Evolutionary conservation across 2,113 vertebrate genomes (phyloP), one percentile per base, ranked within the genome.

Genomic region (Climacteris rufus): DNA sequence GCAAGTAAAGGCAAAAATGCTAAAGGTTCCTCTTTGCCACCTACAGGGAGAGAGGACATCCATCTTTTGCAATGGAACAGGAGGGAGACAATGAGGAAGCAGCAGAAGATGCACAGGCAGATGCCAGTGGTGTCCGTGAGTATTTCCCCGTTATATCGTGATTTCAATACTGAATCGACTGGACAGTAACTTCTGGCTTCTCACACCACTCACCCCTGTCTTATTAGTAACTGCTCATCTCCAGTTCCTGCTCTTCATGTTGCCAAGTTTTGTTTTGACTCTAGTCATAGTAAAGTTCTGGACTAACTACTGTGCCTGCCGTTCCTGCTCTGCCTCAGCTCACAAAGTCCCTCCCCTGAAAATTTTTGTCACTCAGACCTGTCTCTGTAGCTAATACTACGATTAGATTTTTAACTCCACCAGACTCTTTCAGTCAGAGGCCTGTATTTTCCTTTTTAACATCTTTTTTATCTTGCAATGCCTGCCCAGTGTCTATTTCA

Each of bases 91-190:
- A 52, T 56, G 60, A 85, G 77, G 68, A 91, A 7, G 8, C 35
- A 88, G 23, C 15, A 68, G 68, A 81, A 91, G 56, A 68, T 56
- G 40, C 31, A 52, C 12, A n/a, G 53, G 40, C n/a, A 90, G 65
- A 83, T 76, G 7, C 8, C 31, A n/a, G n/a, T 40, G 37, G 9
- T 49, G 75, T 37, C 13, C 9, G 14, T 94, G 61, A 89, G 91
- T 61, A 74, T 72, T 93, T 64, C 5, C 5, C 22, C 0, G 0
- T 64, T 71, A 31, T 1, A 31, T 11, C 1, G 2, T 56, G n/a
- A 70, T 84, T 97, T 83, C 74, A 82, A 3, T 68, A 82, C 17
- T 56, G 61, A 82, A 63, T 30, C 14, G 59, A 14, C 15, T 33
- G 35, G 59, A 14, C 15, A n/a, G 35, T 30, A 71, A n/a, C 25